phyloP scores from a whole-genome alignment of 2,113 vertebrate species.

The Dryoscopus gambensis region DNA sequence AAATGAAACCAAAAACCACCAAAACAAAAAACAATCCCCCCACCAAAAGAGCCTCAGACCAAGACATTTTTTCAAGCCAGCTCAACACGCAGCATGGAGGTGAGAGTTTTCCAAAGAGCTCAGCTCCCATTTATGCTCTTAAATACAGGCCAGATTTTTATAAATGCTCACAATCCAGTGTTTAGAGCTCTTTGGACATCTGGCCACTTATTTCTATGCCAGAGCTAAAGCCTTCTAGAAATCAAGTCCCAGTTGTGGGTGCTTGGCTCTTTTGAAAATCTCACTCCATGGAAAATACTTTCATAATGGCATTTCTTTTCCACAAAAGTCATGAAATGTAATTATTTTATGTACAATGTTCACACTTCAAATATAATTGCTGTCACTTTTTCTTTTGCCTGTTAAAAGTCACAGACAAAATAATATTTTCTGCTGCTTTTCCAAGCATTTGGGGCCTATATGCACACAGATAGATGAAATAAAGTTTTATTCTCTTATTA shows the following conservation, averaged over 20 bases:
- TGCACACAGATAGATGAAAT: neutral
- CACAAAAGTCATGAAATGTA: neutral
- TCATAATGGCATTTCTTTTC: neutral
- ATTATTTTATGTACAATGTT: constrained; percentile 9
- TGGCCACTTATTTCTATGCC: constrained; percentile 41
- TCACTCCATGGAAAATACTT: constrained; percentile 10
- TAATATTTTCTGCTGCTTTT: neutral
- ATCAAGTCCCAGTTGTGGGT: constrained; percentile 26
- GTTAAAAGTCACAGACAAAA: neutral
- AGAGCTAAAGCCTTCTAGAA: constrained; percentile 39
- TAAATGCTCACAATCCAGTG: constrained; percentile 13
- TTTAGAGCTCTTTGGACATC: constrained; percentile 45
- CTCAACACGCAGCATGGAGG: neutral
- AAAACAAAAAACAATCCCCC: neutral
- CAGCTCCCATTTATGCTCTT: neutral
- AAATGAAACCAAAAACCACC: neutral
- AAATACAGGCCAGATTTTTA: constrained; percentile 50
- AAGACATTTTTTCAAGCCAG: neutral
- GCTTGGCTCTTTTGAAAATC: constrained; percentile 9
- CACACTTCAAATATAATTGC: neutral
- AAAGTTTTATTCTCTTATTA: neutral
- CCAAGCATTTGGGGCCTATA: neutral
- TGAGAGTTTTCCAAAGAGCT: constrained; percentile 18
- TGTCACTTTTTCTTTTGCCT: constrained; percentile 36
- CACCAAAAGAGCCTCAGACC: neutral